Conservation (phyloP, 2,113 vertebrate genomes). For the Oryzias melastigma region DNA sequence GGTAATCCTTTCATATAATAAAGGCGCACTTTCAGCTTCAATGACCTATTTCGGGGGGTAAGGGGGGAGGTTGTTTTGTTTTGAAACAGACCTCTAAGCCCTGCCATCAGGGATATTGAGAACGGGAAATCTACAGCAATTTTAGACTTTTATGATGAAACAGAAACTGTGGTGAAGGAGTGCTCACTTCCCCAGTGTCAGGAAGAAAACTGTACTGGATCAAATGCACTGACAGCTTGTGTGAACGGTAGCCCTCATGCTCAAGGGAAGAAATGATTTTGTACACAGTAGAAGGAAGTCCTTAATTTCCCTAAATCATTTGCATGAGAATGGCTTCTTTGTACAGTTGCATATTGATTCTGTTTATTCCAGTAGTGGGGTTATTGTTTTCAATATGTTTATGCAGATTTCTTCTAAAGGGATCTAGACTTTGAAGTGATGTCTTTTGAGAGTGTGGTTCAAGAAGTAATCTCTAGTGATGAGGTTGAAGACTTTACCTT, state of each 20-base stretch:
- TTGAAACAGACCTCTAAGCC: slow-evolving; percentile 36
- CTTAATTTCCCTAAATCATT: slow-evolving; percentile 60
- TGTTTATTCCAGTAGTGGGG: slow-evolving; percentile 50
- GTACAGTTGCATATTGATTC: slow-evolving; percentile 57
- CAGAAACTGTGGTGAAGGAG: slow-evolving; percentile 9
- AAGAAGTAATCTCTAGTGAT: slow-evolving; percentile 46
- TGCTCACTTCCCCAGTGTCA: slow-evolving; percentile 6
- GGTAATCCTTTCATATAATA: slow-evolving; percentile 60
- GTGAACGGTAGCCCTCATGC: slow-evolving; percentile 9
- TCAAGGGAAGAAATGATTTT: slow-evolving; percentile 15
- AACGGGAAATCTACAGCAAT: slow-evolving; percentile 12
- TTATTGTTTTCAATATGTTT: slow-evolving; percentile 75
- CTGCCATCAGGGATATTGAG: slow-evolving; percentile 21
- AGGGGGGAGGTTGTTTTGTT: slow-evolving; percentile 47
- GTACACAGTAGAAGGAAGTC: slow-evolving; percentile 22
- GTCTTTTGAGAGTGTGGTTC: slow-evolving; percentile 64
- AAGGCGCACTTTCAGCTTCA: slow-evolving; percentile 38
- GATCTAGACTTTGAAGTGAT: slow-evolving; percentile 72
- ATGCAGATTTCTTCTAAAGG: slow-evolving; percentile 63
- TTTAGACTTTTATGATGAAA: slow-evolving; percentile 20
- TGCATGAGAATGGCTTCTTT: slow-evolving; percentile 61
- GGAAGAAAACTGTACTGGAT: slow-evolving; percentile 23
- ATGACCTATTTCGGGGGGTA: slow-evolving; percentile 54
- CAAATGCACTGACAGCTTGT: slow-evolving; percentile 25
- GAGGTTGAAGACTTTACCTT: slow-evolving; percentile 46